These are phyloP conservation scores for Trichomycterus rosablanca DNA, from an alignment of 2,113 vertebrate genomes.

Conservation along the genomic window DNA sequence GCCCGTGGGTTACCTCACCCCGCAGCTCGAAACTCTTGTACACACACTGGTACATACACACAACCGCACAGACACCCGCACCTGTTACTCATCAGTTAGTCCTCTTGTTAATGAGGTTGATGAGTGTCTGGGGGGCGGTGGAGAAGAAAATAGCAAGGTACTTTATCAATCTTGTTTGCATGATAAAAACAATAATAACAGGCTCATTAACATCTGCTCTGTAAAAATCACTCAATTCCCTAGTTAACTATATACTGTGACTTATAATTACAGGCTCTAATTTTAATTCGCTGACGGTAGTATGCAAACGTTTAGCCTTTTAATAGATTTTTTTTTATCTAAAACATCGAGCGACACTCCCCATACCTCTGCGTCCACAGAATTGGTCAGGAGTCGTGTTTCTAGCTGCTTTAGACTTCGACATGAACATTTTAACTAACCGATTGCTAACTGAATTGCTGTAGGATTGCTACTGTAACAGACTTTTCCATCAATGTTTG, in stretches of 20 bases:
- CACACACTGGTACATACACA: not conserved
- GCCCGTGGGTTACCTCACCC: slow-evolving; percentile 22
- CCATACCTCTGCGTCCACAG: too few relatives aligned
- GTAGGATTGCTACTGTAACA: too few relatives aligned
- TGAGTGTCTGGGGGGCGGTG: slow-evolving; percentile 27
- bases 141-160: slow-evolving; percentile 9
- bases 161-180: slow-evolving; percentile 30
- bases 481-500: too few relatives aligned
- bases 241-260: too few relatives aligned
- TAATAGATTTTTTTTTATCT: too few relatives aligned
- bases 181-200: slow-evolving; percentile 36
- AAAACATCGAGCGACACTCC: too few relatives aligned
- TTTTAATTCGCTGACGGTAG: too few relatives aligned
- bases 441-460: too few relatives aligned
- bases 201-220: slow-evolving; percentile 24
- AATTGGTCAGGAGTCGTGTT: too few relatives aligned
- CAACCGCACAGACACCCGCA: slow-evolving; percentile 19
- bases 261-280: too few relatives aligned
- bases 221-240: not conserved
- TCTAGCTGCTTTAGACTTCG: too few relatives aligned
- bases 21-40: slow-evolving; percentile 11
- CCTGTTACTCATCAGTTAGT: slow-evolving; percentile 41
- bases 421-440: too few relatives aligned
- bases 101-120: slow-evolving; percentile 30
- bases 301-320: not conserved